These are phyloP conservation scores for Zaprionus ornatus DNA, from an alignment of 1,140 invertebrate species.

Conservation along the genomic window DNA sequence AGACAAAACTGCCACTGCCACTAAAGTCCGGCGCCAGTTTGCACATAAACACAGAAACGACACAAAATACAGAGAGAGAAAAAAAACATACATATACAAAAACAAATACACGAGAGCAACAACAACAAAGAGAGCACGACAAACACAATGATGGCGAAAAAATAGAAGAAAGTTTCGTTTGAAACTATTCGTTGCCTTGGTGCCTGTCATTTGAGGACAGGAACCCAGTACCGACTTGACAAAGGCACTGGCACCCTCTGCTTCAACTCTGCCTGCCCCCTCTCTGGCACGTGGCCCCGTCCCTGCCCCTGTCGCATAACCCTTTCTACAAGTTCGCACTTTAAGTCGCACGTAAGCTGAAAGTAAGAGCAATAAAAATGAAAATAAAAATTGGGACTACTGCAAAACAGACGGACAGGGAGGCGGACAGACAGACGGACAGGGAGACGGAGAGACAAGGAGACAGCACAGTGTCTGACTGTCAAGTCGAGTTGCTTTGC, in stretches of 20 bases:
- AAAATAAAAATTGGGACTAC: conserved; percentile 47
- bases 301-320: conserved; percentile 28
- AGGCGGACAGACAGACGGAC: background rate
- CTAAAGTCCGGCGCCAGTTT: conserved; percentile 75
- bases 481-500: conserved; percentile 48
- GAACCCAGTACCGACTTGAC: conserved; percentile 18
- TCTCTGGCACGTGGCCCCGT: conserved; percentile 6
- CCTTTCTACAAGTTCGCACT: conserved; percentile 56
- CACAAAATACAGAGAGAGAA: conserved; percentile 22
- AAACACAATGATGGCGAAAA: background rate
- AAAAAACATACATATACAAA: conserved; percentile 43
- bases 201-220: conserved; percentile 36
- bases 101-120: conserved; percentile 21
- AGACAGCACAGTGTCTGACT: conserved; percentile 36
- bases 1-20: conserved; percentile 71
- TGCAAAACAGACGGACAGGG: conserved; percentile 10
- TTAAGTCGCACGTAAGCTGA: conserved; percentile 50
- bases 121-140: conserved; percentile 18
- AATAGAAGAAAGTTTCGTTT: conserved; percentile 22
- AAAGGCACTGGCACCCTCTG: conserved; percentile 8
- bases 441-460: background rate
- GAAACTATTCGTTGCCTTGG: conserved; percentile 36
- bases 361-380: conserved; percentile 57
- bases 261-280: background rate
- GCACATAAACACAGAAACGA: conserved; percentile 58